Base-by-base conservation (phyloP, 2,797 vertebrate species). In the Anniella stebbinsi region DNA sequence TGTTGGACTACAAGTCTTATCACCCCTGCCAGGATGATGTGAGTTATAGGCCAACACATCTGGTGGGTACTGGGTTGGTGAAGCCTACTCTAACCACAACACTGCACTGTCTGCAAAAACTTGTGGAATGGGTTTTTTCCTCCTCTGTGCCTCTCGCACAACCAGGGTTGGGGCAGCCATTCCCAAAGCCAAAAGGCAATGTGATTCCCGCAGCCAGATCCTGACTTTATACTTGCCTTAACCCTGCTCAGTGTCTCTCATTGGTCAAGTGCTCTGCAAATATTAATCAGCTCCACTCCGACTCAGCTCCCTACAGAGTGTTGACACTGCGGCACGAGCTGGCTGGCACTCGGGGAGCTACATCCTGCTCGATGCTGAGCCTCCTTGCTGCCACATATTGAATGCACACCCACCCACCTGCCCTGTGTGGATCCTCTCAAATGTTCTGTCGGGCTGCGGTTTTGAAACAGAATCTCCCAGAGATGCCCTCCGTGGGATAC, bases 251-350 rank as follows among this genome's bases (percentile, higher is more conserved):
- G 63, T 3, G 66, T 30, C 54, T 86, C 75, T 45, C 38, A 21
- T 54, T 36, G 28, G 10, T 3, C 36, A 75, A 90, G 84, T 38
- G 69, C 41, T 87, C 45, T 75, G 84, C 77, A 87, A 90, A 87
- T 75, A 82, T 82, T 41, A 82, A 86, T 66, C 60, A 80, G 77
- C 30, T 63, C 38, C 15, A 12, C 63, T 36, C 18, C 12, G n/a
- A 33, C 25, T 41, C 15, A 30, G 83, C 38, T 70, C 36, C 36
- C 48, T 9, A 17, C 18, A 13, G 10, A 25, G 77, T 75, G 84
- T 87, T 90, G 89, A 81, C 77, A 36, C 33, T 72, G 76, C 66
- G 1, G 25, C 3, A 51, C 36, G n/a, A 69, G 25, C 15, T 2
- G 45, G 48, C 33, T 33, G 45, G 21, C 30, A 1, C 18, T 23